Evolutionary conservation across 2,888 invertebrate genomes (phyloP).

Genomic region (Clivina fossor): DNA sequence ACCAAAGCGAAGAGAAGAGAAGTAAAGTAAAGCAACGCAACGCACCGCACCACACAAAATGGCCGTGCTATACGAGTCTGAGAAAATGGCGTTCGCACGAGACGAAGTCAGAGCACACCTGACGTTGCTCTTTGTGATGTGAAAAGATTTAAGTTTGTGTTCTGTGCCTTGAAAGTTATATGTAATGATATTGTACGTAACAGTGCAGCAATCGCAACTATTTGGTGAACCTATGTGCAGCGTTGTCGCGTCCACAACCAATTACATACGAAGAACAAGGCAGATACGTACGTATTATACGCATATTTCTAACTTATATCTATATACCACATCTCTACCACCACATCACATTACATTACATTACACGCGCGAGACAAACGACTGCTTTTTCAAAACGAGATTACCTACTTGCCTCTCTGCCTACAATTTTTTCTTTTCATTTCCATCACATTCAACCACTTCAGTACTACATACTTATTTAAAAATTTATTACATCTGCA

Average conservation of each 20-base stretch:
- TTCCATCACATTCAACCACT: too few species aligned
- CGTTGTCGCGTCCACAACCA: conserved; percentile 16
- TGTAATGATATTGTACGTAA: conserved; percentile 19
- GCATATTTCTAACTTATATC: conserved; percentile 4
- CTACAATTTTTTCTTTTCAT: too few species aligned
- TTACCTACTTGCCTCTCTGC: too few species aligned
- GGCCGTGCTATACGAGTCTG: conserved; percentile 46
- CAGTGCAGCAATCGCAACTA: conserved; percentile 1
- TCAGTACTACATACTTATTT: too few species aligned
- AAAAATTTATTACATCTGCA: too few species aligned
- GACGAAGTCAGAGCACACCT: conserved; percentile 45
- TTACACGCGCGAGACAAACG: too few species aligned
- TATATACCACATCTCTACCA: conserved; percentile 10
- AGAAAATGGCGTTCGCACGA: conserved; percentile 48
- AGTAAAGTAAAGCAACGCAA: too few species aligned
- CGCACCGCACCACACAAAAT: conserved; percentile 49
- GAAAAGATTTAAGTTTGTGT: conserved; percentile 22
- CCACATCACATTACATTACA: conserved; percentile 8
- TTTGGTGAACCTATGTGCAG: conserved; percentile 7
- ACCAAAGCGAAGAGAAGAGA: too few species aligned
- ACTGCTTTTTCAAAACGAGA: too few species aligned
- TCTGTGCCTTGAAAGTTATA: conserved; percentile 27
- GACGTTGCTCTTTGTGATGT: conserved; percentile 41
- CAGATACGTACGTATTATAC: conserved; percentile 24
- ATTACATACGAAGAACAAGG: too few species aligned